Evolutionary conservation across 1,140 invertebrate species (phyloP), one percentile per base, ranked within the genome.

Genomic region (Pachypeltis micranthus): DNA sequence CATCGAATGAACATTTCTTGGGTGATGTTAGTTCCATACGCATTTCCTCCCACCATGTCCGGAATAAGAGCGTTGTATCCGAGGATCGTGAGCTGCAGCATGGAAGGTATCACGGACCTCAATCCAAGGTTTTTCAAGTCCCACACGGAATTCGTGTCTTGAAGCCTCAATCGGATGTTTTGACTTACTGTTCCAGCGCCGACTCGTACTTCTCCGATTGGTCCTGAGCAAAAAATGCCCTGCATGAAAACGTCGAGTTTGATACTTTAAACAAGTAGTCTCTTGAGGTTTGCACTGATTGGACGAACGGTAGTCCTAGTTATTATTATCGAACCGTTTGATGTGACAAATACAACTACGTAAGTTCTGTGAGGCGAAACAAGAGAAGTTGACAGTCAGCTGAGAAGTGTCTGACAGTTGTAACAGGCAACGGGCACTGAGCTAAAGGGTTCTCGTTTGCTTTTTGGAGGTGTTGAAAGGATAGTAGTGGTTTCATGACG

Each of bases 11-110:
- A 94, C n/a, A 96, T 75, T 72, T 96, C 88, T 65, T 84, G 83
- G 2, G 81, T 80, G 26, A 67, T 70, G 24, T 75, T 79, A 71
- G 79, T 77, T 14, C 79, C 73, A 69, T 86, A 90, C 0, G 83
- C 87, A 72, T 93, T 94, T 1, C 93, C 93, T 1, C 93, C 93
- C 67, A 97, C 85, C 87, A 95, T 92, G 71, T 95, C 92, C 0
- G 91, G 90, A 1, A 96, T 74, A 2, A 94, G 85, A 68, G 88
- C 85, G 0, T 85, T 81, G 74, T 95, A 95, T 2, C 92, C 92
- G 67, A 87, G 83, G 44, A 93, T 72, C 67, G 90, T 90, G 78
- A 90, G 83, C 67, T 86, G 84, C 1, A 94, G 73, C 0, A 88
- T 73, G 1, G 88, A 87, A 0, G 91, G 88, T 39, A 96, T 83